These are phyloP conservation scores for Ariolimax columbianus DNA, from an alignment of 2,888 invertebrate genomes.

Conservation along the genomic window DNA sequence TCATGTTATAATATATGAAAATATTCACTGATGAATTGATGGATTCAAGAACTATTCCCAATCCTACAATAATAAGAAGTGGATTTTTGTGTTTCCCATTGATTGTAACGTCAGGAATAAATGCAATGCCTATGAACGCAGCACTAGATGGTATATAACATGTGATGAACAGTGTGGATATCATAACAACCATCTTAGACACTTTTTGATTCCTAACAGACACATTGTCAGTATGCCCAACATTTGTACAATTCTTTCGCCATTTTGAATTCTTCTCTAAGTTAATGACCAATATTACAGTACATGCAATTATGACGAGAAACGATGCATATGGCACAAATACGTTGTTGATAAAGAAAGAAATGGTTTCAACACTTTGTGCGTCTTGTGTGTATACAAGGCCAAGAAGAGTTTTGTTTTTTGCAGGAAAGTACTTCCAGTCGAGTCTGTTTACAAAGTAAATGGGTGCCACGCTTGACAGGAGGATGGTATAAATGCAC, in stretches of 20 bases:
- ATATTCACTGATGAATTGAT: constrained; percentile 14
- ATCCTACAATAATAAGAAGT: neutral
- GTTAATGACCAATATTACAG: neutral
- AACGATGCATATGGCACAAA: neutral
- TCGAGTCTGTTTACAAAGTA: neutral
- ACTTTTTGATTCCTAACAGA: neutral
- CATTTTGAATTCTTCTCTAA: neutral
- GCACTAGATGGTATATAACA: neutral
- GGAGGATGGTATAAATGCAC: neutral
- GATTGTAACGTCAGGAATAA: neutral
- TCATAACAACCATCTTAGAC: neutral
- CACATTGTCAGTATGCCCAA: neutral
- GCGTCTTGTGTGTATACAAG: neutral
- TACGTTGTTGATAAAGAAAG: neutral
- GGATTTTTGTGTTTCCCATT: neutral
- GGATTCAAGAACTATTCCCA: neutral
- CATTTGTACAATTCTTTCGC: neutral
- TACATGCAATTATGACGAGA: neutral
- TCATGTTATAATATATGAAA: constrained; percentile 13
- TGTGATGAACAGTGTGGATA: neutral
- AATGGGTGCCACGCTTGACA: neutral
- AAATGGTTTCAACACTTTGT: neutral
- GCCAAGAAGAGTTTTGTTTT: neutral
- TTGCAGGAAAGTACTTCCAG: neutral
- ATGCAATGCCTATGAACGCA: neutral